Conservation (phyloP, 2,888 invertebrate genomes). For the Lydus trimaculatus region DNA sequence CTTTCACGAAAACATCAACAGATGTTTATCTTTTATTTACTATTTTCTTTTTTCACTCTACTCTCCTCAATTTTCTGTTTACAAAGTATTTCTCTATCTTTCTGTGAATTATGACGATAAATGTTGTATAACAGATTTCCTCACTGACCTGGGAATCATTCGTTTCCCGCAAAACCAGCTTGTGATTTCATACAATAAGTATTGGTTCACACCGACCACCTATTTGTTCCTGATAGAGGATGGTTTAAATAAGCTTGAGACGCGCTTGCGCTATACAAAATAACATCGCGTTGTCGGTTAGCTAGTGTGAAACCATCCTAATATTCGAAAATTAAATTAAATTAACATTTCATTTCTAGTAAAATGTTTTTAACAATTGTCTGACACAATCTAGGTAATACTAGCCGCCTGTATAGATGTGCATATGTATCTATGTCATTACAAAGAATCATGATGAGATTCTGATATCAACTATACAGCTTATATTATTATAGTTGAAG, state of each 20-base stretch:
- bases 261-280: too few species aligned
- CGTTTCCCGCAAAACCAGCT: background rate
- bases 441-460: background rate
- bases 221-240: too few species aligned
- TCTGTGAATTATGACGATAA: background rate
- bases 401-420: background rate
- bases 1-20: background rate
- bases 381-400: background rate
- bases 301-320: background rate
- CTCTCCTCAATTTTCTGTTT: background rate
- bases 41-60: too few species aligned
- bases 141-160: background rate
- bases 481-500: background rate
- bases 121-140: background rate
- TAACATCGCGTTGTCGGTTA: too few species aligned
- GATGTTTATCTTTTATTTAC: background rate
- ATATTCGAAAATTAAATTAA: background rate
- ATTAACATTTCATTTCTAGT: slow-evolving; percentile 9
- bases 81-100: background rate
- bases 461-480: background rate
- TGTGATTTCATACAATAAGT: background rate
- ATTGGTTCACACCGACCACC: background rate
- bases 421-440: background rate
- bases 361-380: background rate
- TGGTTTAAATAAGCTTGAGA: too few species aligned